Evolutionary conservation across 1,140 invertebrate genomes (phyloP).

Genomic region (Anadara kagoshimensis): DNA sequence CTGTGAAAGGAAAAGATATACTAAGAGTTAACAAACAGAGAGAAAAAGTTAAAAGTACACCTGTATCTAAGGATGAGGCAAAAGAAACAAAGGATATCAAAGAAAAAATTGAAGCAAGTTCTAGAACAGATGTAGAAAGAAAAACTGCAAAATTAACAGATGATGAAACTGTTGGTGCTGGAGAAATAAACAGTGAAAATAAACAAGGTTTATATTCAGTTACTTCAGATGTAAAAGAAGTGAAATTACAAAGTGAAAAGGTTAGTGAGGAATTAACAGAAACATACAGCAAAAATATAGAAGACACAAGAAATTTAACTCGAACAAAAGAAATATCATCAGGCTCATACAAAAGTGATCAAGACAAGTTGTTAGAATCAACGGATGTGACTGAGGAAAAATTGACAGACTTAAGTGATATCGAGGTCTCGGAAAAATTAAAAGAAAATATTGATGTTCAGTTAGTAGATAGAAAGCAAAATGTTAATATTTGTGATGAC

Average conservation of each 20-base stretch:
- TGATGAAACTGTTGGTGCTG: neutral
- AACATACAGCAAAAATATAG: neutral
- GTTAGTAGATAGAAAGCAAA: neutral
- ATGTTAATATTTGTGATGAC: neutral
- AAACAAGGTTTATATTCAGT: neutral
- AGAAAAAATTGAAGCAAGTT: neutral
- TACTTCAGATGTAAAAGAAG: too few relatives aligned
- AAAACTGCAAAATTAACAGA: slow-evolving; percentile 1
- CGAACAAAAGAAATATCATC: neutral
- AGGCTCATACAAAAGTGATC: neutral
- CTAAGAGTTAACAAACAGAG: neutral
- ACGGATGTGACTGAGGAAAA: neutral
- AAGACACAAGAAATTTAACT: neutral
- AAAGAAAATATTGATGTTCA: slow-evolving; percentile 11
- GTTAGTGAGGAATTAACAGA: neutral
- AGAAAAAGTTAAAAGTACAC: slow-evolving; percentile 18
- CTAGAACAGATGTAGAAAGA: neutral
- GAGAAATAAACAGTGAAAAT: neutral
- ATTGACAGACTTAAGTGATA: neutral
- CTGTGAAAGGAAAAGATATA: neutral
- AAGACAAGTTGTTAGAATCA: neutral
- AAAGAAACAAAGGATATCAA: slow-evolving; percentile 37
- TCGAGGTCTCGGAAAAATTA: neutral
- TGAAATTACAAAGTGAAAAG: too few relatives aligned
- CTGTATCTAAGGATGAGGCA: slow-evolving; percentile 25